phyloP scores from a whole-genome alignment of 1,140 invertebrate species.

The Notospermus geniculatus region DNA sequence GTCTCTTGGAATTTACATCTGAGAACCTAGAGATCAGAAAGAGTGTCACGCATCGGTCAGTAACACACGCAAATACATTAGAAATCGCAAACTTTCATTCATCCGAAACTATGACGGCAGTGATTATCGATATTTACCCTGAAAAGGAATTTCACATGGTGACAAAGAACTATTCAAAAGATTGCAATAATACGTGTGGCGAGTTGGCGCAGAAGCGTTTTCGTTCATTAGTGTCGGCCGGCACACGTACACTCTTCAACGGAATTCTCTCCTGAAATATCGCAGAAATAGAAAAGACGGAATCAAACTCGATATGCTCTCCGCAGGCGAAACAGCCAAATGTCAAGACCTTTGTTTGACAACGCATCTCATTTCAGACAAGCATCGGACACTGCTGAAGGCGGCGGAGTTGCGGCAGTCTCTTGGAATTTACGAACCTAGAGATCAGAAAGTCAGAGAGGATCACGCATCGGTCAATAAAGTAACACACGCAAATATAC shows the following conservation, averaged over 20 bases:
- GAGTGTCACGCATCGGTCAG: no score
- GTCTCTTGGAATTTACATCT: not conserved
- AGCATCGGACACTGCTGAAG: no score
- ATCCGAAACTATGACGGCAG: constrained; percentile 1
- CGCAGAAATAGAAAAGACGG: constrained; percentile 12
- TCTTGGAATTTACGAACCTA: not conserved
- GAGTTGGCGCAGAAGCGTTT: no score
- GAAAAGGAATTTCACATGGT: not conserved
- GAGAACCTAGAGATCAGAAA: no score
- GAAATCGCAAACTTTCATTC: no score
- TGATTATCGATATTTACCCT: not conserved
- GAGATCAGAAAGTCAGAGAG: no score
- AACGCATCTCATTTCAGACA: no score
- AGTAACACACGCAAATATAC: no score
- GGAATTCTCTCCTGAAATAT: not conserved
- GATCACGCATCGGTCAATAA: no score
- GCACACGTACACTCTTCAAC: not conserved
- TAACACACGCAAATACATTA: no score
- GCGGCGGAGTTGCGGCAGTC: not conserved
- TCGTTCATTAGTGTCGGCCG: no score
- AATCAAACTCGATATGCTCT: constrained; percentile 8
- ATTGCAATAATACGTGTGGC: not conserved
- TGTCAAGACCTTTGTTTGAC: constrained; percentile 8
- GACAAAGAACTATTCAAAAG: constrained; percentile 7
- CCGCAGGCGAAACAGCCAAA: not conserved